A percentile compares a stretch with the other conserved stretches of the same genome.
Evolutionary conservation across 2,797 vertebrate genomes (phyloP).

Genomic region (Prionace glauca): DNA sequence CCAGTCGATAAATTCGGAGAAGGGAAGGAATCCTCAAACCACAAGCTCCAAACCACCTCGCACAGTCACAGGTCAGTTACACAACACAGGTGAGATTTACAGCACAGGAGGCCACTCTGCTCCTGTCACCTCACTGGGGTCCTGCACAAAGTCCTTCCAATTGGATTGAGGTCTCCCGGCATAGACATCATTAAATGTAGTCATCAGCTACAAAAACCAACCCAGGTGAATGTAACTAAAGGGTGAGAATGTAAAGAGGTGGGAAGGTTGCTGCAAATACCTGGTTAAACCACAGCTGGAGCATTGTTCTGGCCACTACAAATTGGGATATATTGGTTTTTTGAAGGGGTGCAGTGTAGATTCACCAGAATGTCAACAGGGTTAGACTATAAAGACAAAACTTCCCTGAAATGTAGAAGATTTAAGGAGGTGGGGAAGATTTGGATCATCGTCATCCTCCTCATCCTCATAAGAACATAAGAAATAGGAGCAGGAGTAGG

Average conservation of each 20-base stretch:
- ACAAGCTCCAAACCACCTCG: constrained; percentile 21
- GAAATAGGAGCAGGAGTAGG: too few species aligned
- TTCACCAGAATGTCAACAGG: not conserved
- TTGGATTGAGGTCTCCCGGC: not conserved
- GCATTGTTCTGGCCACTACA: not conserved
- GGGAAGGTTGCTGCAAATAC: not conserved
- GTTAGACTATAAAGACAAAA: not conserved
- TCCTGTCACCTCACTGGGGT: too few species aligned
- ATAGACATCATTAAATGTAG: not conserved
- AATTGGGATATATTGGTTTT: not conserved
- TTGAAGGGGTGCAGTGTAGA: not conserved
- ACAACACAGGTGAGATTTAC: accelerated
- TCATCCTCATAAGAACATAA: too few species aligned
- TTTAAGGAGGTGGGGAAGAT: not conserved
- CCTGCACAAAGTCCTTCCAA: too few species aligned
- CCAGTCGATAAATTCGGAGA: not conserved
- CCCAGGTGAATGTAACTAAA: not conserved
- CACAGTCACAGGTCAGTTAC: constrained; percentile 42
- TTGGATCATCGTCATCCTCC: not conserved
- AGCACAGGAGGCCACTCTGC: accelerated
- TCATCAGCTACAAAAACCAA: not conserved
- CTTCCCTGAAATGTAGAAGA: too few species aligned
- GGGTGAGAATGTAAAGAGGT: not conserved
- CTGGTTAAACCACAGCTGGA: not conserved
- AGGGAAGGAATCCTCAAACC: not conserved